Base-by-base conservation (phyloP, 2,113 vertebrate species). In the Echinops telfairi region DNA sequence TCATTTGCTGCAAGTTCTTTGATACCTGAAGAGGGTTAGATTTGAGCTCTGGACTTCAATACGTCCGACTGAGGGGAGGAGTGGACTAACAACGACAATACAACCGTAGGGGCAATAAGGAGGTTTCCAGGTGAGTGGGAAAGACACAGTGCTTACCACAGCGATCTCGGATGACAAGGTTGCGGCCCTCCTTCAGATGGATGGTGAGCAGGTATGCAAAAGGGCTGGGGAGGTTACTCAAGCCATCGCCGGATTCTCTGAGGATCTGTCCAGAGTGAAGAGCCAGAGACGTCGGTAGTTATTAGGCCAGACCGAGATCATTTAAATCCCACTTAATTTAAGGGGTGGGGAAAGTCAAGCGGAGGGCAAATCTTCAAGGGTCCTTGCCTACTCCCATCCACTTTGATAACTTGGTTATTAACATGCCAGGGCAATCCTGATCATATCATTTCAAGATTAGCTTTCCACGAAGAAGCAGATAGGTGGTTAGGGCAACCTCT, bases 81-180 rank as follows among this genome's bases (percentile, higher is more conserved):
- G 47, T 14, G 9, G 47, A 53, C 47, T 10, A 53, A 53, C 47
- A 53, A 2, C 9, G 12, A 11, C 47, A 53, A 53, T 53, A 53
- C 47, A 53, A 66, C 22, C 23, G 29, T 2, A 66, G 5, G 73
- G 33, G 17, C 5, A 2, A 33, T 25, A 68, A 68, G 12, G 8
- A 25, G 4, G 14, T 7, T 3, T 20, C 5, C 16, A 16, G 25
- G 64, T 25, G 23, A 80, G 0, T 25, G 0, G 9, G 1, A 12
- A 31, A 17, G 47, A 9, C 6, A 47, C 40, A 19, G 14, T 25
- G 73, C 98, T 98, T 98, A 99, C 99, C 99, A 9, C 98, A 99
- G 73, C 99, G 99, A 95, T 99, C 98, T 87, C 98, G 97, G 97
- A 99, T 97, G 64, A 99, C 99, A 92, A 99, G 98, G 95, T 99